phyloP scores from a whole-genome alignment of 1,140 invertebrate genomes.

The Riptortus pedestris region DNA sequence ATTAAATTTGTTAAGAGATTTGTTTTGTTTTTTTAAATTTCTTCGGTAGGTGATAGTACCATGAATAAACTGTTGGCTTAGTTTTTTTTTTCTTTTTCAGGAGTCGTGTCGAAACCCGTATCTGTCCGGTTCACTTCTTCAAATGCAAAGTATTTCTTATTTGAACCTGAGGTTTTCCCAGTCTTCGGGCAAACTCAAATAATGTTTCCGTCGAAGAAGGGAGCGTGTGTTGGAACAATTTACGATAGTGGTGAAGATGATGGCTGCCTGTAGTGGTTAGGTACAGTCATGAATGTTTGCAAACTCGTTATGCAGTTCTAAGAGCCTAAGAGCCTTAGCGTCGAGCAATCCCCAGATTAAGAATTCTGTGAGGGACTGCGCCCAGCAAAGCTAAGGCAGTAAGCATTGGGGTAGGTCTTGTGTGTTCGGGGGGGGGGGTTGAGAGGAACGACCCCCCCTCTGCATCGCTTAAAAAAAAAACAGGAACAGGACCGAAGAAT shows the following conservation, averaged over 20 bases:
- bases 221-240: background rate
- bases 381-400: background rate
- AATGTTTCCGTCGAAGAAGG: background rate
- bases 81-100: too few relatives aligned
- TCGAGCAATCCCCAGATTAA: background rate
- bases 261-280: background rate
- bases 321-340: too few relatives aligned
- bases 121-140: too few relatives aligned
- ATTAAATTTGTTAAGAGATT: too few relatives aligned
- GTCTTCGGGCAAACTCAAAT: background rate
- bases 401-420: background rate
- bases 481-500: background rate
- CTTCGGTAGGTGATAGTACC: too few relatives aligned
- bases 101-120: too few relatives aligned
- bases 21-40: too few relatives aligned
- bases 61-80: too few relatives aligned
- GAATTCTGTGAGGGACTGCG: background rate
- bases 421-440: background rate
- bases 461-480: background rate
- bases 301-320: background rate
- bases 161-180: too few relatives aligned
- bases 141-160: too few relatives aligned
- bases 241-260: background rate
- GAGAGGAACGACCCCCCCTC: background rate
- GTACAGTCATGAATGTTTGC: background rate